Base-by-base conservation (phyloP, 2,113 vertebrate genomes). In the Redunca redunca region DNA sequence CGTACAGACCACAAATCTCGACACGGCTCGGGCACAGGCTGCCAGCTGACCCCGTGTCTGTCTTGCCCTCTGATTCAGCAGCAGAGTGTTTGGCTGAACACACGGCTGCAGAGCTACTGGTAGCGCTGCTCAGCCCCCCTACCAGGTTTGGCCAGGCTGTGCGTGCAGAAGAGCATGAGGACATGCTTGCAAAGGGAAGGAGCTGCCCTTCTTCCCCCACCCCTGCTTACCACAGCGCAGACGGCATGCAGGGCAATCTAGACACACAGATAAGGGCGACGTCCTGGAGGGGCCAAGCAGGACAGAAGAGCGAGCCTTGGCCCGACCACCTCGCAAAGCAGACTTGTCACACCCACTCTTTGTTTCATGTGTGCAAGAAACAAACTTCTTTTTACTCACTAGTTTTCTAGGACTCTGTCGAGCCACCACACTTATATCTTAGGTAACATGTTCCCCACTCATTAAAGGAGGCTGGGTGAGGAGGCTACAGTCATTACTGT, bases 61-160 rank as follows among this genome's bases (percentile, higher is more conserved):
- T 58, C 36, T 25, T 21, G 36, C 48, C 58, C 55, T 81, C 50
- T 62, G 74, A 62, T 4, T 89, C 64, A 7, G 43, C 87, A 62
- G 2, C 2, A 26, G 55, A 10, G 60, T 0, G 2, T 26, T 11
- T 2, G 19, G 67, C 23, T 40, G 84, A 55, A 53, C 62, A 10
- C 23, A 10, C 2, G 10, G 52, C 78, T 53, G 33, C 48, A 4
- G 0, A 30, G 81, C 36, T 21, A 23, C n/a, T 0, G 23, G 53
- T 48, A 53, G 58, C 67, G 1, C 30, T 33, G 25, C 9, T 64
- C n/a, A 30, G 40, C 21, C 17, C 52, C 85, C 26, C 40, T 14
- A 7, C 52, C 10, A 0, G 5, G 25, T 43, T 4, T 53, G 67
- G 88, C 53, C 67, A 11, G 1, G 1, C 3, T 3, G 7, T 1